phyloP scores from a whole-genome alignment of 2,797 vertebrate genomes.

The Tympanoctomys barrerae region DNA sequence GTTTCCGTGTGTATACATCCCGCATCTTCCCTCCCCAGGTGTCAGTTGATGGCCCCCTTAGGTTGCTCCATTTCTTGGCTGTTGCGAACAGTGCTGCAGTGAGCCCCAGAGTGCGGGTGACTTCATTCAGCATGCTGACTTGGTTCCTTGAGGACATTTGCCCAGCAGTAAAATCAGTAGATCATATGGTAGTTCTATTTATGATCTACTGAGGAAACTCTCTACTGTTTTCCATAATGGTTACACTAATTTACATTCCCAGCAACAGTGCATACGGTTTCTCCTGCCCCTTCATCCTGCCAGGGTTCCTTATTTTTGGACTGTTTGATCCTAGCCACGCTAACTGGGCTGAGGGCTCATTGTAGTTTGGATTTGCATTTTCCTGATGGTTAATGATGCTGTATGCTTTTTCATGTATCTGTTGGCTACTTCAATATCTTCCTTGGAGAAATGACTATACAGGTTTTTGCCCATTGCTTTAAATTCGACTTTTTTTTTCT shows the following conservation, averaged over 20 bases:
- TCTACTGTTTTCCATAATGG: not conserved
- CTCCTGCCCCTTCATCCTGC: not conserved
- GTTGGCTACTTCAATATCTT: not conserved
- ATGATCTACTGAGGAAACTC: not conserved
- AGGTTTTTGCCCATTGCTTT: not conserved
- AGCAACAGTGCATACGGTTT: not conserved
- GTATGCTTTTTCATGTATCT: not conserved
- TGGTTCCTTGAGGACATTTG: not conserved
- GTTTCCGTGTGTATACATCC: not conserved
- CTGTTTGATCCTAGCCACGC: not conserved
- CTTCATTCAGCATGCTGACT: not conserved
- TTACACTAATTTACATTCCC: not conserved
- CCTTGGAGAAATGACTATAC: not conserved
- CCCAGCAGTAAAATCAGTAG: not conserved
- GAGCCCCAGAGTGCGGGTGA: not conserved
- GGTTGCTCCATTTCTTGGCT: not conserved
- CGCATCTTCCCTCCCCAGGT: not conserved
- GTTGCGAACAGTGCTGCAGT: rapidly evolving
- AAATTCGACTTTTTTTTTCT: not conserved
- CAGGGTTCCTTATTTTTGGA: not conserved
- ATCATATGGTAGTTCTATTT: not conserved
- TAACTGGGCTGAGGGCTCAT: not conserved
- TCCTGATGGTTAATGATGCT: not conserved
- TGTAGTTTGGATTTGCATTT: not conserved
- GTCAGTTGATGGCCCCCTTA: not conserved